A percentile compares a stretch with the other conserved stretches of the same genome.
These are phyloP conservation scores for Heliconius melpomene DNA, from an alignment of 1,140 invertebrate genomes.

Conservation along the genomic window DNA sequence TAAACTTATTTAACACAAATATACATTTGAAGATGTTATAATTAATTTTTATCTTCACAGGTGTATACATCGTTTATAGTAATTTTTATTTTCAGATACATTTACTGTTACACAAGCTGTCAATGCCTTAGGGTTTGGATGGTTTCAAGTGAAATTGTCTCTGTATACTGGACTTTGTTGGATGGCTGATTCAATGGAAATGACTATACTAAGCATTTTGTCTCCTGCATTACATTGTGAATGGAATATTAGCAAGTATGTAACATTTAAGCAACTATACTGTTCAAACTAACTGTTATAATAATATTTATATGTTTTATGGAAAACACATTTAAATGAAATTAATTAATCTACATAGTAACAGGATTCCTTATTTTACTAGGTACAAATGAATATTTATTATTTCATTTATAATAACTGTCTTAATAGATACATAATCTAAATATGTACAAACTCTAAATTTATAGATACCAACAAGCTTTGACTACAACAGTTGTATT, in stretches of 20 bases:
- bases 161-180: constrained; percentile 93
- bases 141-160: constrained; percentile 96
- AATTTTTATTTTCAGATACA: constrained; percentile 85
- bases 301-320: no score
- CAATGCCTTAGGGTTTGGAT: constrained; percentile 97
- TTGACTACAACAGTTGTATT: constrained; percentile 91
- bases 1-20: neutral
- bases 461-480: constrained; percentile 86
- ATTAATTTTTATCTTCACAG: neutral
- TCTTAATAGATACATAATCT: no score
- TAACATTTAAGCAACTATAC: neutral
- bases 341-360: no score
- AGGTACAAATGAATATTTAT: no score
- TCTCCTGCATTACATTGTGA: constrained; percentile 96
- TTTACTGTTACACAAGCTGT: constrained; percentile 97
- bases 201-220: constrained; percentile 97
- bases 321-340: no score
- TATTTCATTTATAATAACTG: no score
- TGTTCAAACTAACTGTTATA: no score
- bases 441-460: neutral
- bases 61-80: no score
- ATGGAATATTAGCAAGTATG: constrained; percentile 92
- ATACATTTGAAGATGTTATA: neutral
- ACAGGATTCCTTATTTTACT: no score
- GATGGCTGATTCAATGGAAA: constrained; percentile 99